These are phyloP conservation scores for Trachops cirrhosus DNA, from an alignment of 2,797 vertebrate species.

Conservation along the genomic window DNA sequence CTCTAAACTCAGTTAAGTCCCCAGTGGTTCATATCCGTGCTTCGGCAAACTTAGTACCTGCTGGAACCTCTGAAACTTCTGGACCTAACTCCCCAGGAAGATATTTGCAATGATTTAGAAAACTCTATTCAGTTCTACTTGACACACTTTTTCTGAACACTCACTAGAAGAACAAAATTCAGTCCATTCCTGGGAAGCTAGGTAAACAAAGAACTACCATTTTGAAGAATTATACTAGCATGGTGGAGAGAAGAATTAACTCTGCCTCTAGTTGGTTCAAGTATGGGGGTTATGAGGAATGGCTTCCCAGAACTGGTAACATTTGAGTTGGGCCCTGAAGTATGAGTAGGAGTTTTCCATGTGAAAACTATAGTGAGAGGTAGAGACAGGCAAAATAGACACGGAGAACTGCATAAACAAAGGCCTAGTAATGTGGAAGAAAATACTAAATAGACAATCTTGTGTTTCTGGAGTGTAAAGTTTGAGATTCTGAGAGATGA, in stretches of 20 bases:
- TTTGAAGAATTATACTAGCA: background rate
- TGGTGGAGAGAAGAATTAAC: background rate
- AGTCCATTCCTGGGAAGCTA: background rate
- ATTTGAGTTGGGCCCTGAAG: background rate
- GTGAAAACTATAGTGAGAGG: background rate
- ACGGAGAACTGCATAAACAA: background rate
- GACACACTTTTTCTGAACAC: background rate
- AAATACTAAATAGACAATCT: background rate
- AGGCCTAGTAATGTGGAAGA: background rate
- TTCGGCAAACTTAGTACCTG: background rate
- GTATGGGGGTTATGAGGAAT: background rate
- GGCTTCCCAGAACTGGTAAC: background rate
- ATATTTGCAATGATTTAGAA: background rate
- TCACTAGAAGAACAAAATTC: background rate
- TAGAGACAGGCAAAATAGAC: background rate
- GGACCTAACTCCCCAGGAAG: background rate
- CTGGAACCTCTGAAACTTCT: background rate
- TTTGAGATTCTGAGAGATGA: background rate
- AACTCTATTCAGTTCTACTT: background rate
- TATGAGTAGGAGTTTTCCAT: conserved; percentile 11
- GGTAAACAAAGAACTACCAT: background rate
- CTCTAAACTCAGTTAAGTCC: background rate
- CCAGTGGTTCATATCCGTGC: background rate
- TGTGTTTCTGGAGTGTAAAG: background rate
- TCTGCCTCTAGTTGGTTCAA: background rate